Percentiles rank a stretch among this genome's conserved stretches.
phyloP scores from a whole-genome alignment of 2,113 vertebrate species.

The Rhinolophus sinicus region DNA sequence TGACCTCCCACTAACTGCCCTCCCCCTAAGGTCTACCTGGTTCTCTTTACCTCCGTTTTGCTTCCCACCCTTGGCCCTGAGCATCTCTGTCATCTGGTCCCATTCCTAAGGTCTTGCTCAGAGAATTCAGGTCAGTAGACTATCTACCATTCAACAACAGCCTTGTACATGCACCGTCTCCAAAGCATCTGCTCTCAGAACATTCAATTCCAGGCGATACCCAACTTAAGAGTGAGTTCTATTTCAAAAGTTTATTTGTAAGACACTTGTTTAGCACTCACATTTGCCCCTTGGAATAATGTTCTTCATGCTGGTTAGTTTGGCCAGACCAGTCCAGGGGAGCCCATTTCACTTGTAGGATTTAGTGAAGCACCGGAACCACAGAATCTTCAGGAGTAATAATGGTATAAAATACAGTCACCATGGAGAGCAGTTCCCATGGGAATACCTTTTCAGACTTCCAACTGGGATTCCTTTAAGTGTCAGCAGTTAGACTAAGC shows the following conservation, averaged over 20 bases:
- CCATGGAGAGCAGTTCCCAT: neutral
- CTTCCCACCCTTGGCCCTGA: neutral
- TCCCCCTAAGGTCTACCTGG: neutral
- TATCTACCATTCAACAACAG: neutral
- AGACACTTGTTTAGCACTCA: slow-evolving; percentile 9
- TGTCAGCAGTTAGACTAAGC: neutral
- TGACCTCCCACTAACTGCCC: neutral
- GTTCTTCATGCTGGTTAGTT: neutral
- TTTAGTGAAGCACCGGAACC: neutral
- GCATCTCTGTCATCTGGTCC: neutral
- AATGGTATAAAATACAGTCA: neutral
- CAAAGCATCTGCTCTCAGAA: neutral
- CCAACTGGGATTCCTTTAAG: neutral
- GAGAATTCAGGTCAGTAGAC: neutral
- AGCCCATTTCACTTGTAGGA: neutral
- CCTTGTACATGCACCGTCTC: neutral
- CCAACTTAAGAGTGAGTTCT: neutral
- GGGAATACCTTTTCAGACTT: slow-evolving; percentile 43
- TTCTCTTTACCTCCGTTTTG: neutral
- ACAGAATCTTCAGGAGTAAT: neutral
- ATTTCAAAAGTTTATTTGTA: neutral
- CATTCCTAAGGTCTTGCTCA: neutral
- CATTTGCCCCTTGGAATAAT: neutral
- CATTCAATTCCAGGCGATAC: neutral
- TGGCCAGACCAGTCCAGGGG: neutral